Evolutionary conservation across 1,140 invertebrate species (phyloP).

Genomic region (Brachionus rubens): DNA sequence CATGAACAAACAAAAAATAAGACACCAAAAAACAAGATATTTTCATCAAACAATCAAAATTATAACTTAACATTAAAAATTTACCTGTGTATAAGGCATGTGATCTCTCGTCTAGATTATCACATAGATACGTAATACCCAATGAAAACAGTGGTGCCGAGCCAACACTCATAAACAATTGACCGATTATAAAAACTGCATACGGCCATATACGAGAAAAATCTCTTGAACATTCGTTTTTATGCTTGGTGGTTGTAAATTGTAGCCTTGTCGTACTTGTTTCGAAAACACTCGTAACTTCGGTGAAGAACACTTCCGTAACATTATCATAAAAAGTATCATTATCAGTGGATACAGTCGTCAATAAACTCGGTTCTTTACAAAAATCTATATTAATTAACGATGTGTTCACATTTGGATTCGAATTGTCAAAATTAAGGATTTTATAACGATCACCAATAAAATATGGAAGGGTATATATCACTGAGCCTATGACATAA

Average conservation of each 20-base stretch:
- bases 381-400: neutral
- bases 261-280: too few species aligned
- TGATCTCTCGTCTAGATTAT: constrained; percentile 50
- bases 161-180: constrained; percentile 51
- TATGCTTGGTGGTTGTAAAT: too few species aligned
- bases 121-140: constrained; percentile 52
- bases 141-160: constrained; percentile 51
- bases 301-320: too few species aligned
- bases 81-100: constrained; percentile 51
- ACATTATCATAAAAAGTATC: too few species aligned
- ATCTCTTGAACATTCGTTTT: constrained; percentile 38
- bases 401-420: constrained; percentile 15
- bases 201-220: constrained; percentile 21
- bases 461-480: constrained; percentile 51
- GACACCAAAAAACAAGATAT: too few species aligned
- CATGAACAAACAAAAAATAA: too few species aligned
- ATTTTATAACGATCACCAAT: constrained; percentile 44
- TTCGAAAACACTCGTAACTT: neutral
- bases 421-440: constrained; percentile 45
- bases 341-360: too few species aligned
- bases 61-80: neutral
- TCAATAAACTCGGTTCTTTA: neutral
- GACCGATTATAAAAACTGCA: constrained; percentile 49
- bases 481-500: constrained; percentile 51
- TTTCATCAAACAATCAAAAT: neutral